Conservation (phyloP, 2,113 vertebrate species). For the Cyprinodon brontotheroides region DNA sequence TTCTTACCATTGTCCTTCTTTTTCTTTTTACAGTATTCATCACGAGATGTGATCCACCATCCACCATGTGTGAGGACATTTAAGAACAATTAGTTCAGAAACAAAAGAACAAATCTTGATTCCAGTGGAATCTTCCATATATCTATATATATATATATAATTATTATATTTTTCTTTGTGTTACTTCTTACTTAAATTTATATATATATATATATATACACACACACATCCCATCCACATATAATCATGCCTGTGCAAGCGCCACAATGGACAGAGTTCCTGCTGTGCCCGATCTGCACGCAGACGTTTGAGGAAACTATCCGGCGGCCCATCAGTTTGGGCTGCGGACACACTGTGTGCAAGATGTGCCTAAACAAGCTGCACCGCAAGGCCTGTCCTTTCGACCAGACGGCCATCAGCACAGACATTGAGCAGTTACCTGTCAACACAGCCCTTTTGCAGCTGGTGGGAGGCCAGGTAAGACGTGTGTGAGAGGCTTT, state of each 20-base stretch:
- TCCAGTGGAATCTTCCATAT: conserved; percentile 99
- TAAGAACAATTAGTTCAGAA: conserved; percentile 85
- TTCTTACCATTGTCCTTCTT: conserved; percentile 5
- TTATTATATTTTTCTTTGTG: conserved; percentile 82
- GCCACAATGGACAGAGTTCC: conserved; percentile 99
- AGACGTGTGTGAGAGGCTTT: conserved; percentile 19
- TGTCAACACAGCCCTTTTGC: conserved; percentile 94
- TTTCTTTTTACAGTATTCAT: conserved; percentile 87
- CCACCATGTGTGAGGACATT: conserved; percentile 93
- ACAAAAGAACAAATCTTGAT: conserved; percentile 83
- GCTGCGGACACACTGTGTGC: conserved; percentile 98
- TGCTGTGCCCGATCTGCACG: conserved; percentile 99
- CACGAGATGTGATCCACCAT: conserved; percentile 95
- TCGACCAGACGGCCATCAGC: conserved; percentile 98
- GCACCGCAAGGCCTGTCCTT: conserved; percentile 97
- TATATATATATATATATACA: conserved; percentile 25
- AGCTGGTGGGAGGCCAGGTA: conserved; percentile 97
- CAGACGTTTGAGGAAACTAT: conserved; percentile 98
- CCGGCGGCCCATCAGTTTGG: conserved; percentile 96
- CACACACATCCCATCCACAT: conserved; percentile 77
- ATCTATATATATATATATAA: conserved; percentile 68
- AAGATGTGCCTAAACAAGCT: conserved; percentile 99
- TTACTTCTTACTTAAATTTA: conserved; percentile 75
- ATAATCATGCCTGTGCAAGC: conserved; percentile 98
- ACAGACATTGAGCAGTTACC: conserved; percentile 98